phyloP scores from a whole-genome alignment of 2,797 vertebrate genomes.

The Gadopsis marmoratus region DNA sequence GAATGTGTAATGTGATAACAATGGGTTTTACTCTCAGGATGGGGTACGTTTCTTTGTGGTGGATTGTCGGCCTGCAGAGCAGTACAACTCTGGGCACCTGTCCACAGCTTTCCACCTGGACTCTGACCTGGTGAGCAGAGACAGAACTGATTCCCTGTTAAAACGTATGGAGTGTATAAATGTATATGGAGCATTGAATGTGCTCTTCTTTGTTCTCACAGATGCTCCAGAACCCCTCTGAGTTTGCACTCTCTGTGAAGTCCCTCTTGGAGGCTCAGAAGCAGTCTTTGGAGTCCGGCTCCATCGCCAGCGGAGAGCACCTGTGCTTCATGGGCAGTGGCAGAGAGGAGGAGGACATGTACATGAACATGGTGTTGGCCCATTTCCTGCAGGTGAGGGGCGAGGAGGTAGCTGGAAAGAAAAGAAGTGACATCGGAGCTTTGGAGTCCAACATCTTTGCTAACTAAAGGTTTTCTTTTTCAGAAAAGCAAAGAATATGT shows the following conservation, averaged over 20 bases:
- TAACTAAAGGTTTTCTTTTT: conserved; percentile 64
- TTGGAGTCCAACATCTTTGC: background rate
- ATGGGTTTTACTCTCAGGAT: conserved; percentile 83
- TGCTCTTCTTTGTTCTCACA: conserved; percentile 59
- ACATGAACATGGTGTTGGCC: conserved; percentile 99
- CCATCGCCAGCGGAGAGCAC: conserved; percentile 95
- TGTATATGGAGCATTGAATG: background rate
- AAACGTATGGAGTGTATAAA: background rate
- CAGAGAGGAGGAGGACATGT: conserved; percentile 99
- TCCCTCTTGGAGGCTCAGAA: conserved; percentile 99
- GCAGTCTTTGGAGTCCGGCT: conserved; percentile 96
- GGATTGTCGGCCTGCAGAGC: conserved; percentile 97
- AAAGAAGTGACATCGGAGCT: background rate
- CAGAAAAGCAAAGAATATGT: conserved; percentile 99
- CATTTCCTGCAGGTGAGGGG: conserved; percentile 95
- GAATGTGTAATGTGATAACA: background rate
- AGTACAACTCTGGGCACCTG: conserved; percentile 98
- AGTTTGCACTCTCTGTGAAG: conserved; percentile 97
- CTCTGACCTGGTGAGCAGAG: conserved; percentile 93
- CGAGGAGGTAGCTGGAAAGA: background rate
- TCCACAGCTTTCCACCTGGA: conserved; percentile 98
- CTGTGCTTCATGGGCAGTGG: conserved; percentile 99
- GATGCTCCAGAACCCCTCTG: conserved; percentile 99
- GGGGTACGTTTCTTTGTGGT: conserved; percentile 98
- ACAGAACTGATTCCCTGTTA: fast-evolving